Conservation (phyloP, 2,113 vertebrate genomes). For the Myotis yumanensis region DNA sequence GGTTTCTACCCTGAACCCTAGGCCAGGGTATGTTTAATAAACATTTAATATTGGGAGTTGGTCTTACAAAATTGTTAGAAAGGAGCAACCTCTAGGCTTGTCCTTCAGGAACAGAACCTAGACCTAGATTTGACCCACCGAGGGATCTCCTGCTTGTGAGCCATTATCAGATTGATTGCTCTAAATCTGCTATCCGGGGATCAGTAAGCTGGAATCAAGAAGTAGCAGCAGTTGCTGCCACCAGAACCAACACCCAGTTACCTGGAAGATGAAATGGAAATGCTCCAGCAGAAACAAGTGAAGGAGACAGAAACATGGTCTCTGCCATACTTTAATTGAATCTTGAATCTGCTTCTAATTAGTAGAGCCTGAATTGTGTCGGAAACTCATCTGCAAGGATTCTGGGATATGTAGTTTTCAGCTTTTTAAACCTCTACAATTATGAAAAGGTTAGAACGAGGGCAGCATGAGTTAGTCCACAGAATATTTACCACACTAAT, state of each 20-base stretch:
- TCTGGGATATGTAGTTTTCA: slow-evolving; percentile 48
- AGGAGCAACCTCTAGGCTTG: neutral
- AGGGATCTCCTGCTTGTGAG: neutral
- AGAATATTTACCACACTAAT: neutral
- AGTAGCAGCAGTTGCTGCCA: neutral
- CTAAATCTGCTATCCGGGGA: neutral
- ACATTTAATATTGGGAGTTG: slow-evolving; percentile 13
- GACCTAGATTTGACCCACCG: slow-evolving; percentile 1
- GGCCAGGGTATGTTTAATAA: neutral
- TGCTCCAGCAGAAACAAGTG: slow-evolving; percentile 10
- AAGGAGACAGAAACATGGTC: neutral
- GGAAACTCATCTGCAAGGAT: neutral
- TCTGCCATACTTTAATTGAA: neutral
- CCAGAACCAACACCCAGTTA: slow-evolving; percentile 11
- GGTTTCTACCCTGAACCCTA: neutral
- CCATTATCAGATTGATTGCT: neutral
- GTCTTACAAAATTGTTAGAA: neutral
- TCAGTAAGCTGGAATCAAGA: neutral
- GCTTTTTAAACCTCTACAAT: neutral
- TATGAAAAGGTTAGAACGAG: neutral
- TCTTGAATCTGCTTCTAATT: slow-evolving; percentile 27
- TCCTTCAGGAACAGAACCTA: neutral
- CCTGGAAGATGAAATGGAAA: neutral
- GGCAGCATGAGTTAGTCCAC: neutral
- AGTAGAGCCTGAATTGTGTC: slow-evolving; percentile 15